Percentiles rank a stretch among this genome's conserved stretches.
phyloP scores from a whole-genome alignment of 2,797 vertebrate species.

The Peromyscus attwateri region DNA sequence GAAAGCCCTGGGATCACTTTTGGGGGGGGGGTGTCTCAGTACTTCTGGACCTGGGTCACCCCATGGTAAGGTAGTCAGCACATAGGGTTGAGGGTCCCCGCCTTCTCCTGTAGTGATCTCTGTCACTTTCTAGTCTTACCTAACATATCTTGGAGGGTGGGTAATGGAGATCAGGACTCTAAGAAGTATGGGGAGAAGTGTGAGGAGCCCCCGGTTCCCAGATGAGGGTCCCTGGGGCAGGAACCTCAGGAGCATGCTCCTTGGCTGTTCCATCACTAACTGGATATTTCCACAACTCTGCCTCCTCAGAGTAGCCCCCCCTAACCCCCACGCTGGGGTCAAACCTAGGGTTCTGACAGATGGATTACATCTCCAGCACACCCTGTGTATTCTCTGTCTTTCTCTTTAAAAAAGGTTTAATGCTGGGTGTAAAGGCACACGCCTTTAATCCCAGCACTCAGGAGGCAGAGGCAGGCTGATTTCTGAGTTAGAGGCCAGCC shows the following conservation, averaged over 20 bases:
- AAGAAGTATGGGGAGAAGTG: background rate
- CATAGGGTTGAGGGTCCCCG: background rate
- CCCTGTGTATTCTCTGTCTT: background rate
- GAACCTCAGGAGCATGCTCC: too few species aligned
- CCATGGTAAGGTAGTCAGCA: background rate
- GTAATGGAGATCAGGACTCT: background rate
- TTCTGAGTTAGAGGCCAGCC: background rate
- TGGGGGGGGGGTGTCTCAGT: background rate
- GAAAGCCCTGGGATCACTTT: background rate
- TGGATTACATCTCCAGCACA: background rate
- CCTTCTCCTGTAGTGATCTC: background rate
- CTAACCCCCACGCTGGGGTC: background rate
- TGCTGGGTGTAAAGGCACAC: accelerated
- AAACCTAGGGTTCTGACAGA: background rate
- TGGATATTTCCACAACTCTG: background rate
- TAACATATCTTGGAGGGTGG: background rate
- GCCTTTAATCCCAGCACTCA: background rate
- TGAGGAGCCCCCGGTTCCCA: background rate
- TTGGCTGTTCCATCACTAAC: background rate
- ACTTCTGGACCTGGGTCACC: background rate
- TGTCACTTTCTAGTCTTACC: background rate
- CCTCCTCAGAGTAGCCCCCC: background rate
- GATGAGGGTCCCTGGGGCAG: background rate
- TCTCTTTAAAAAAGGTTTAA: background rate
- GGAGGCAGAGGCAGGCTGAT: background rate